These are phyloP conservation scores for Cygnus buccinator DNA, from an alignment of 2,113 vertebrate species.

Conservation along the genomic window DNA sequence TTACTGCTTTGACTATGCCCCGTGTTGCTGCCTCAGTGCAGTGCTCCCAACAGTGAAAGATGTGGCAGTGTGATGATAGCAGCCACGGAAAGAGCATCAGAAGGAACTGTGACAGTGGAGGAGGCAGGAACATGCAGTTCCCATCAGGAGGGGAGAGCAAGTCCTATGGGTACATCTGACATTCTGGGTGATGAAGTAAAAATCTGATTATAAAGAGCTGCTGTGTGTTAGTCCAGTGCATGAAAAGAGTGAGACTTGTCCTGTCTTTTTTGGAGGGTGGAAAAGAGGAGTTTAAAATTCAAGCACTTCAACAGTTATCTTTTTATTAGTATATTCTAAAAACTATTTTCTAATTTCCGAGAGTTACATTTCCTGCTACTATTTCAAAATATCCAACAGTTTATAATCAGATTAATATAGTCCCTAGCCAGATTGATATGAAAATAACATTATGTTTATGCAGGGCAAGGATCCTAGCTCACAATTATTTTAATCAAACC, in stretches of 20 bases:
- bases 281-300: not conserved
- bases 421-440: not conserved
- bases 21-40: not conserved
- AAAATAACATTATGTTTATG: not conserved
- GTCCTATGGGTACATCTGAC: not conserved
- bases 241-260: not conserved
- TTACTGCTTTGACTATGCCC: not conserved
- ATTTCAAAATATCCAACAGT: not conserved
- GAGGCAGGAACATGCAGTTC: not conserved
- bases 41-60: not conserved
- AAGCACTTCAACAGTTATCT: not conserved
- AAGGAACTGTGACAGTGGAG: not conserved
- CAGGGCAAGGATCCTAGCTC: not conserved
- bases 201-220: not conserved
- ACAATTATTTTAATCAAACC: not conserved
- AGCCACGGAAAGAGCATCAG: not conserved
- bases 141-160: not conserved
- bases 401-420: not conserved
- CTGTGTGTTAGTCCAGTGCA: not conserved
- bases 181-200: not conserved
- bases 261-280: not conserved
- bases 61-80: not conserved
- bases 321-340: not conserved
- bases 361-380: not conserved
- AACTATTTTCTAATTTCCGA: not conserved